A percentile compares a stretch with the other conserved stretches of the same genome.
These are phyloP conservation scores for Fopius arisanus DNA, from an alignment of 1,140 invertebrate species.

Conservation along the genomic window DNA sequence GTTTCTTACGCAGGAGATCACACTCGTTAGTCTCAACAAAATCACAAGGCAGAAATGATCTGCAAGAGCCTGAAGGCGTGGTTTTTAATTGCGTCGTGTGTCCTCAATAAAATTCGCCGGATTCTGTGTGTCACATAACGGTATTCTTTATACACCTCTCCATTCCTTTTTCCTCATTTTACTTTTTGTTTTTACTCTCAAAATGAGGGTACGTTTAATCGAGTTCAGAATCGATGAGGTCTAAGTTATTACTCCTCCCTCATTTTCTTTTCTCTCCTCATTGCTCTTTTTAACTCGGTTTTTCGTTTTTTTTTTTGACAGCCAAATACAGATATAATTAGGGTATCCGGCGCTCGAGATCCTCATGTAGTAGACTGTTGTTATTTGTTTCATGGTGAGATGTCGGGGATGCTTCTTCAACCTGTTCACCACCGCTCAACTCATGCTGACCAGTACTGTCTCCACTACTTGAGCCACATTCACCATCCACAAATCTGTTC, in stretches of 20 bases:
- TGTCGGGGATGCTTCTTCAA: constrained; percentile 58
- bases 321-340: constrained; percentile 23
- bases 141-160: neutral
- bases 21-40: neutral
- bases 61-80: neutral
- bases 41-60: neutral
- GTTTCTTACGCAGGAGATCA: neutral
- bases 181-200: neutral
- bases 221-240: neutral
- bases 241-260: neutral
- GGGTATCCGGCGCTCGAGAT: constrained; percentile 61
- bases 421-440: constrained; percentile 59
- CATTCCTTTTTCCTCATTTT: too few species aligned
- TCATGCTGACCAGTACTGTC: constrained; percentile 61
- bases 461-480: constrained; percentile 62
- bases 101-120: constrained; percentile 2
- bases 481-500: constrained; percentile 60
- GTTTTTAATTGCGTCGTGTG: constrained; percentile 4
- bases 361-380: constrained; percentile 62
- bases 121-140: neutral
- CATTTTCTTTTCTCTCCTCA: neutral
- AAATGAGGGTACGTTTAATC: neutral
- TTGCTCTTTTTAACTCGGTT: neutral
- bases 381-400: constrained; percentile 63
- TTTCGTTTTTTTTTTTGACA: neutral